These are phyloP conservation scores for Brachycybe producta DNA, from an alignment of 2,888 invertebrate species.

Conservation along the genomic window DNA sequence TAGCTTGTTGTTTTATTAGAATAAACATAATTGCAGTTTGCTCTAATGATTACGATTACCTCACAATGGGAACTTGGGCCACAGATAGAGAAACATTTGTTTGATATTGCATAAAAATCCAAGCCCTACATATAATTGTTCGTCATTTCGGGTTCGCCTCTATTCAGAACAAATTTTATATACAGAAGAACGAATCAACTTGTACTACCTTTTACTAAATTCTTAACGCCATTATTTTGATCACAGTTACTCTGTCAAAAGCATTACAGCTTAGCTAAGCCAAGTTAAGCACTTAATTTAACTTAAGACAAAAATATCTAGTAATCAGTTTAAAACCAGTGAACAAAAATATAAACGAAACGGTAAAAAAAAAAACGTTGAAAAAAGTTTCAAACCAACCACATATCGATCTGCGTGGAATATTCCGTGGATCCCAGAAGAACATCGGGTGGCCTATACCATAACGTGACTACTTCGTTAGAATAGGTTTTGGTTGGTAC, in stretches of 20 bases:
- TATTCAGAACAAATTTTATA: no score
- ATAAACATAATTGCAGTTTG: no score
- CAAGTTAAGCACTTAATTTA: background rate
- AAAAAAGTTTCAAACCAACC: slow-evolving; percentile 36
- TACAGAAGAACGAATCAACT: no score
- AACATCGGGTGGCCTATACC: slow-evolving; percentile 51
- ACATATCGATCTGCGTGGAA: slow-evolving; percentile 51
- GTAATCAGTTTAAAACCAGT: background rate
- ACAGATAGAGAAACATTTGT: no score
- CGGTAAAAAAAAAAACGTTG: slow-evolving; percentile 2
- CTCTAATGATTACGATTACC: no score
- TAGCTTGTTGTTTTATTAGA: no score
- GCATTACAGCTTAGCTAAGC: background rate
- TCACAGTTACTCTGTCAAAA: background rate
- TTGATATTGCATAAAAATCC: no score
- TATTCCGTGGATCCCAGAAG: slow-evolving; percentile 52
- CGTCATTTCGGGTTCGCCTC: no score
- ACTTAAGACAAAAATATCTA: background rate
- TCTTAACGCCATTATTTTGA: no score
- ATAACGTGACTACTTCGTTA: slow-evolving; percentile 50
- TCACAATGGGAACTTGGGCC: no score
- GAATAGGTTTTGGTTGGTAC: slow-evolving; percentile 53
- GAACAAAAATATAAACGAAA: background rate
- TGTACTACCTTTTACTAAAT: no score
- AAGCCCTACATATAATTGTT: no score